These are phyloP conservation scores for Harpagifer antarcticus DNA, from an alignment of 2,797 vertebrate genomes.

Conservation along the genomic window DNA sequence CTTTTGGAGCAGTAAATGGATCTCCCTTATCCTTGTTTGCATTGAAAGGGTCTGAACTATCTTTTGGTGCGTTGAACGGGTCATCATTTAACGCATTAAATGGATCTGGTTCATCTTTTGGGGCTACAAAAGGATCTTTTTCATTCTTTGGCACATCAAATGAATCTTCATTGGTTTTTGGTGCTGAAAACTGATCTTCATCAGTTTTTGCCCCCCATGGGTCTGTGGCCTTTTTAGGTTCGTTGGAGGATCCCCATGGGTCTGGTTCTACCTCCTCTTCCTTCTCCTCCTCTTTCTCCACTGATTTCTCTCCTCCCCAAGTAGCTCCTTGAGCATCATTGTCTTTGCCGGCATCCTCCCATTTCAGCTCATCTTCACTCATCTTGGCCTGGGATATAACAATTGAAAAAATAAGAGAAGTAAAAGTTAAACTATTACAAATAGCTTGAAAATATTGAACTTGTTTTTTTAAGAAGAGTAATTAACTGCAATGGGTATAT, in stretches of 20 bases:
- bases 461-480: not conserved
- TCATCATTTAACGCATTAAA: conserved; percentile 55
- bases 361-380: conserved; percentile 77
- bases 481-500: not conserved
- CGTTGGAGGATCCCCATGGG: conserved; percentile 55
- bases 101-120: conserved; percentile 33
- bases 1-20: conserved; percentile 32
- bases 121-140: conserved; percentile 43
- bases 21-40: conserved; percentile 40
- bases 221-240: conserved; percentile 73
- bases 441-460: not conserved
- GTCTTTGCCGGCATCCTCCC: conserved; percentile 78
- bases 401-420: not conserved
- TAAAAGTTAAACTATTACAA: not conserved
- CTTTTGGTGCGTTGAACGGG: conserved; percentile 49
- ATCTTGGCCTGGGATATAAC: conserved; percentile 67
- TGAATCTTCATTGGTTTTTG: conserved; percentile 32
- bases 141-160: conserved; percentile 45
- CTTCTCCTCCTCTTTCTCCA: conserved; percentile 16
- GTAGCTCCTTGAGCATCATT: not conserved
- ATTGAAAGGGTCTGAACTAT: conserved; percentile 38
- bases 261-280: conserved; percentile 43
- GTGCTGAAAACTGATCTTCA: conserved; percentile 45
- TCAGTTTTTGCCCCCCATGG: conserved; percentile 71
- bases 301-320: conserved; percentile 54